phyloP scores from a whole-genome alignment of 2,113 vertebrate genomes.

The Carassius gibelio region DNA sequence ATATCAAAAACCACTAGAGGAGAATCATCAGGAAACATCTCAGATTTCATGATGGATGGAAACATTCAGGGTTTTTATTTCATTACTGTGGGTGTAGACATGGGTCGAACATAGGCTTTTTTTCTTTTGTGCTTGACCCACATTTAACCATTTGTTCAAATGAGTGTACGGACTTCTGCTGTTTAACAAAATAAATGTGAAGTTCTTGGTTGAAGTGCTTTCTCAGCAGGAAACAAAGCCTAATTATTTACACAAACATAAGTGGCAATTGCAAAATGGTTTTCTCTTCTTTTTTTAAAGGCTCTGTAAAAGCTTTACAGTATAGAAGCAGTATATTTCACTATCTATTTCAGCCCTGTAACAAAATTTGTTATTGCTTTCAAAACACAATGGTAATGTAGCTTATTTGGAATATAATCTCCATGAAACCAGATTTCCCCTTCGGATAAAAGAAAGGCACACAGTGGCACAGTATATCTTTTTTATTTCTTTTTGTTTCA shows the following conservation, averaged over 20 bases:
- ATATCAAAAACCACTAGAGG: background rate
- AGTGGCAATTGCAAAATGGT: background rate
- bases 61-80: conserved; percentile 37
- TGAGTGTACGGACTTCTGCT: conserved; percentile 73
- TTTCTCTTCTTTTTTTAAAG: background rate
- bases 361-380: background rate
- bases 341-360: background rate
- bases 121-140: conserved; percentile 63
- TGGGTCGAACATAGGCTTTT: conserved; percentile 64
- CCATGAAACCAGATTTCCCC: background rate
- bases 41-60: background rate
- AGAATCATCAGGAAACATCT: background rate
- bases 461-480: conserved; percentile 12
- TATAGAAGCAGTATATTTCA: background rate
- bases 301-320: background rate
- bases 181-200: conserved; percentile 72
- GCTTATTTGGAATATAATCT: background rate
- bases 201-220: conserved; percentile 67
- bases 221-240: conserved; percentile 14
- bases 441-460: background rate
- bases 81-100: conserved; percentile 53
- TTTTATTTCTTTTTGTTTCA: conserved; percentile 46
- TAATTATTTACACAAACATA: background rate
- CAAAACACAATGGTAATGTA: background rate
- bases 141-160: conserved; percentile 69